Base-by-base conservation (phyloP, 2,113 vertebrate genomes). In the Desmodus rotundus region DNA sequence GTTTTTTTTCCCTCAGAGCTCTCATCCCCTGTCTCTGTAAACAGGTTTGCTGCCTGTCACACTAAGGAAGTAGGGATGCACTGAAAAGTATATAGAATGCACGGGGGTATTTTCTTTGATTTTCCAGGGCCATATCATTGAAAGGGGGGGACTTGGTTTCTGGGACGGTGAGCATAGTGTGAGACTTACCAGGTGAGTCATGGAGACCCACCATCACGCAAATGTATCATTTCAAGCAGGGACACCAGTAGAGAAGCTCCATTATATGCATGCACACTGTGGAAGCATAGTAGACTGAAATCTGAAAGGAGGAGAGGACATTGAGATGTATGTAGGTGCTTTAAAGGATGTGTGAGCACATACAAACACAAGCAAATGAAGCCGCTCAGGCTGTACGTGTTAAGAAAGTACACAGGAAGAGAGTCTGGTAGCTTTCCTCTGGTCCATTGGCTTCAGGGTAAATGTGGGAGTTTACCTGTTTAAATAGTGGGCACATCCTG, bases 361-460 rank as follows among this genome's bases (percentile, higher is more conserved):
- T 24, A 17, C 3, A 68, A 67, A 87, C 19, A 61, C 0, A 31
- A 45, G 47, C 28, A 83, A 41, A 80, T 24, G 28, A 85, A 91
- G 19, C 15, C 0, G 19, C 61, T 54, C 0, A 9, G 33, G 1
- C 14, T 65, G 0, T 16, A 14, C 20, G 33, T 84, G 28, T 58
- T 68, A 83, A 58, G 72, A 61, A 17, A 38, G 3, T 3, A 2
- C 2, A 45, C 12, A 56, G 33, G 74, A 7, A 31, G 50, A 45
- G 13, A 77, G 20, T 4, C 9, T 45, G 4, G 8, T 31, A 12
- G 9, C 7, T 36, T 43, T 83, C 3, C 33, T 63, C 50, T 72
- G 7, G 11, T 89, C 67, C 76, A 0, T 47, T 89, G 26, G 9
- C 3, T 65, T 90, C 8, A 4, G n/a, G 20, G 24, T 19, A 38